Evolutionary conservation across 2,113 vertebrate species (phyloP).

Genomic region (Eretmochelys imbricata): DNA sequence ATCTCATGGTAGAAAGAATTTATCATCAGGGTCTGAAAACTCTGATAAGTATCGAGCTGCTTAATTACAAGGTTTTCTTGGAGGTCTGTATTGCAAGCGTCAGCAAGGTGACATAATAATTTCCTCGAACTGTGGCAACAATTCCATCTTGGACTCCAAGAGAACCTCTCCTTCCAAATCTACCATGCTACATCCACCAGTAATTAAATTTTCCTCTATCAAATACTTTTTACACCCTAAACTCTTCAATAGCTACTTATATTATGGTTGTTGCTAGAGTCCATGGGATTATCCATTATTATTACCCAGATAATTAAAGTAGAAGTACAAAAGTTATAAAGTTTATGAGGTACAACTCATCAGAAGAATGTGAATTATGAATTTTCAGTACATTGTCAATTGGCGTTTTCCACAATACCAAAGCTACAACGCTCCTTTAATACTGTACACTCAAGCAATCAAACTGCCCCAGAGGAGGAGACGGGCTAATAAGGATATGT

Average conservation of each 20-base stretch:
- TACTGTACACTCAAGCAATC: neutral
- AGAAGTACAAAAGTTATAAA: accelerated
- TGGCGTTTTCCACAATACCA: neutral
- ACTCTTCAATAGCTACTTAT: neutral
- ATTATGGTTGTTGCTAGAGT: neutral
- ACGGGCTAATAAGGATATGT: neutral
- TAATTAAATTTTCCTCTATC: neutral
- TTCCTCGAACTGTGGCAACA: neutral
- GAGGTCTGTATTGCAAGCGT: accelerated
- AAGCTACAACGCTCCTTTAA: accelerated
- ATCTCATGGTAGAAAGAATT: neutral
- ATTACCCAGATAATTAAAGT: neutral
- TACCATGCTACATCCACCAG: neutral
- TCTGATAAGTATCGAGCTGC: accelerated
- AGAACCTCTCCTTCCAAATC: neutral
- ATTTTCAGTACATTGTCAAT: neutral
- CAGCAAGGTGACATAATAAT: accelerated
- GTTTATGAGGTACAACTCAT: accelerated
- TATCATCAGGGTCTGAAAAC: neutral
- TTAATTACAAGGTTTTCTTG: neutral
- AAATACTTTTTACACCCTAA: neutral
- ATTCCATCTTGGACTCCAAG: neutral
- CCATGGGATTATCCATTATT: accelerated
- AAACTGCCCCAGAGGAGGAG: neutral
- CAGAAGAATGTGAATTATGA: neutral